Evolutionary conservation across 2,113 vertebrate genomes (phyloP).

Genomic region (Takifugu bimaculatus): DNA sequence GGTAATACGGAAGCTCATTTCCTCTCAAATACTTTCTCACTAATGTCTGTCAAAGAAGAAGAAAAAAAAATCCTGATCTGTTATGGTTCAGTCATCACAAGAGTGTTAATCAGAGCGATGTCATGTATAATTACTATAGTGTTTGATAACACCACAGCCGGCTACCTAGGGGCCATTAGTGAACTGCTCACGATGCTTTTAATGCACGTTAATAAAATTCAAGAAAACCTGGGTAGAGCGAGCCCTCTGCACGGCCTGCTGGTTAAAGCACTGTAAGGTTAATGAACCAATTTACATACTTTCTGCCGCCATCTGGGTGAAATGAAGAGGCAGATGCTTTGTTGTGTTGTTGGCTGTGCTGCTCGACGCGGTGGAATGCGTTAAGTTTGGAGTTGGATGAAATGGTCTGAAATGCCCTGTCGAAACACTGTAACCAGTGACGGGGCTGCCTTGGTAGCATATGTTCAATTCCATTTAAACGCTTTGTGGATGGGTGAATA

Average conservation of each 20-base stretch:
- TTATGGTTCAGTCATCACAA: constrained; percentile 67
- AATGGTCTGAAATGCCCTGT: constrained; percentile 2
- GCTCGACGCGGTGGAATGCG: constrained; percentile 55
- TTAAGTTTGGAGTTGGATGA: constrained; percentile 15
- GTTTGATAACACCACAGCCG: constrained; percentile 65
- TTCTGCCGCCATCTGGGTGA: constrained; percentile 68
- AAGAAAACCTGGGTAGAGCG: constrained; percentile 58
- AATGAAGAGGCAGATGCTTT: constrained; percentile 60
- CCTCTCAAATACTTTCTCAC: constrained; percentile 22
- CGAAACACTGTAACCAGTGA: constrained; percentile 3
- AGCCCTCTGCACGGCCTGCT: constrained; percentile 63
- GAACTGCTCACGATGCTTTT: constrained; percentile 66
- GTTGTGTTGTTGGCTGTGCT: constrained; percentile 24
- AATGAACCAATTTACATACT: constrained; percentile 76
- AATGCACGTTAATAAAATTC: constrained; percentile 73
- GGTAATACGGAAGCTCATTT: constrained; percentile 14
- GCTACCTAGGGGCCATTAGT: constrained; percentile 64
- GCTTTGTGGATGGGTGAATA: constrained; percentile 1
- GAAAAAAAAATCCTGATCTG: constrained; percentile 30
- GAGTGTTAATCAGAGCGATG: constrained; percentile 72
- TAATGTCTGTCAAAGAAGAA: constrained; percentile 32
- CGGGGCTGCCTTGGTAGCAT: not conserved
- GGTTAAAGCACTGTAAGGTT: constrained; percentile 74
- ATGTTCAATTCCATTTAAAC: constrained; percentile 8
- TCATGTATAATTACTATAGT: constrained; percentile 73